These are phyloP conservation scores for Drosophila austrosaltans DNA, from an alignment of 2,888 invertebrate genomes.

Conservation along the genomic window DNA sequence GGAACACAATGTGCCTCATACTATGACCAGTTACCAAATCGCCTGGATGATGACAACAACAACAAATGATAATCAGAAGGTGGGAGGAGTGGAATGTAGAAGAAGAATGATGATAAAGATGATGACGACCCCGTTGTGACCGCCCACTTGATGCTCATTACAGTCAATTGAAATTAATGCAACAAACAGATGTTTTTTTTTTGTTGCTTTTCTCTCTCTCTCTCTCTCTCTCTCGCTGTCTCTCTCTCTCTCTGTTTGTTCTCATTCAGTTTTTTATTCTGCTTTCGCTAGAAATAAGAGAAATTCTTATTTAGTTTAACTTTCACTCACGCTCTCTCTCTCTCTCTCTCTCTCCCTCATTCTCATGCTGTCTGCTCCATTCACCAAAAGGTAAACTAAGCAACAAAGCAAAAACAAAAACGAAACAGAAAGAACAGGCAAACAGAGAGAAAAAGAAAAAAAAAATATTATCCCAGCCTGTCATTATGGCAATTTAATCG, in stretches of 20 bases:
- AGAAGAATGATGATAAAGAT: neutral
- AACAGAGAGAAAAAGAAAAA: conserved; percentile 4
- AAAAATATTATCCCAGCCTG: conserved; percentile 45
- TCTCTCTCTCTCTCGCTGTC: no score
- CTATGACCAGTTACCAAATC: conserved; percentile 57
- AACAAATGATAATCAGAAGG: neutral
- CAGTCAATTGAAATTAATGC: conserved; percentile 70
- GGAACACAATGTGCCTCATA: conserved; percentile 31
- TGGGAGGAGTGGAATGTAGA: neutral
- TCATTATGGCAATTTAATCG: conserved; percentile 77
- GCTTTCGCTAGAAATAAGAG: no score
- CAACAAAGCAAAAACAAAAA: conserved; percentile 1
- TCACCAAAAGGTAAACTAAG: conserved; percentile 21
- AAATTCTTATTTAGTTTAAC: neutral
- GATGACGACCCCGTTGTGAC: conserved; percentile 31
- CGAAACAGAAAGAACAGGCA: neutral
- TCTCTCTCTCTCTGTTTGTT: neutral
- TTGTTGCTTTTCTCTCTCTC: neutral
- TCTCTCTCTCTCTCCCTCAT: neutral
- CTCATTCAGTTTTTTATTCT: conserved; percentile 14
- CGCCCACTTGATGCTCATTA: conserved; percentile 65
- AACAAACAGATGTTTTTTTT: conserved; percentile 53
- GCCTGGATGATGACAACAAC: conserved; percentile 27
- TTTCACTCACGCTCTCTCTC: neutral
- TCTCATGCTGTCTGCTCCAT: neutral